Percentiles rank a stretch among this genome's conserved stretches.
These are phyloP conservation scores for Euura lappo DNA, from an alignment of 1,140 invertebrate genomes.

Conservation along the genomic window DNA sequence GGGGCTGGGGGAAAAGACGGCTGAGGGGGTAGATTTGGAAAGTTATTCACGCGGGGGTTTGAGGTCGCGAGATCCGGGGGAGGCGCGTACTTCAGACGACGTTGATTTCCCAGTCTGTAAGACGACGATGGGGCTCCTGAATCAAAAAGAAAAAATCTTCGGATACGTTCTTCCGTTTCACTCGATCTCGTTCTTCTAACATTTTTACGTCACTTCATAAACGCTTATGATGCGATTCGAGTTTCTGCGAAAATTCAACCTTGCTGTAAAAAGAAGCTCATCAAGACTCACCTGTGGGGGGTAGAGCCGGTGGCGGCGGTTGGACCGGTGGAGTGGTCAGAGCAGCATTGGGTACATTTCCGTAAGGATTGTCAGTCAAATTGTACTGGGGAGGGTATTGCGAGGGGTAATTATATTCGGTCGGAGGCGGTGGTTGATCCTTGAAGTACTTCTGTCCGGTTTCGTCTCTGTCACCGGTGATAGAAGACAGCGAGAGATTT, in stretches of 20 bases:
- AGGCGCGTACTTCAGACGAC: slow-evolving; percentile 53
- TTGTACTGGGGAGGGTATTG: slow-evolving; percentile 1
- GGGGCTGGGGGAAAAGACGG: not conserved
- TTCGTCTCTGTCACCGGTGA: slow-evolving; percentile 27
- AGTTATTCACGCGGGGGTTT: slow-evolving; percentile 38
- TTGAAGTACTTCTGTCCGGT: slow-evolving; percentile 16
- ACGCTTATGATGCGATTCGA: no score
- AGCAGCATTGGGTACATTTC: slow-evolving; percentile 12
- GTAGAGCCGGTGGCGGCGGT: slow-evolving; percentile 23
- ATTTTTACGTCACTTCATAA: no score
- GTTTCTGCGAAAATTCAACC: not conserved
- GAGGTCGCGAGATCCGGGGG: slow-evolving; percentile 49
- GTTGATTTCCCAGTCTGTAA: slow-evolving; percentile 53
- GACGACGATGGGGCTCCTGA: slow-evolving; percentile 38
- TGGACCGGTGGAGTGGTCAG: not conserved
- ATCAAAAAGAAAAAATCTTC: slow-evolving; percentile 22
- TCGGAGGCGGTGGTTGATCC: slow-evolving; percentile 8
- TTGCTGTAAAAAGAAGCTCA: slow-evolving; percentile 18
- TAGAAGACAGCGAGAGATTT: slow-evolving; percentile 47
- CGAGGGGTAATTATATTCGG: no score
- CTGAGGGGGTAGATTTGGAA: slow-evolving; percentile 25
- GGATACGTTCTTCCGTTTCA: no score
- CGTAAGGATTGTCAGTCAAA: slow-evolving; percentile 22
- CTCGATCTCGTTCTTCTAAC: no score
- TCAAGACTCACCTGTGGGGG: slow-evolving; percentile 20